phyloP scores from a whole-genome alignment of 2,113 vertebrate species.

The Laterallus jamaicensis region DNA sequence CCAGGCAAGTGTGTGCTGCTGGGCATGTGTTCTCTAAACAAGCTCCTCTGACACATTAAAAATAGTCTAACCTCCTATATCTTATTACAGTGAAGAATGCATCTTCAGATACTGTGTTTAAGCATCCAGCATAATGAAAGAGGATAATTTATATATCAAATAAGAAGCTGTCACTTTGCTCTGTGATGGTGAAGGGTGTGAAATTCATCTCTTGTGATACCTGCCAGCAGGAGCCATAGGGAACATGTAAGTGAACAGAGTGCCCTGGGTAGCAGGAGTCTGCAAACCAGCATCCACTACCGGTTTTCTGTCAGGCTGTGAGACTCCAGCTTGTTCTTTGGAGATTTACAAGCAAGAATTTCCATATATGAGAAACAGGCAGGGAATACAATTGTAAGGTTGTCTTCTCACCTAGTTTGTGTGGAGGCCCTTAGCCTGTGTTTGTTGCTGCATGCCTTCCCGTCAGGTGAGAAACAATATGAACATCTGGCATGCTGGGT shows the following conservation, averaged over 20 bases:
- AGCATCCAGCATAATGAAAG: neutral
- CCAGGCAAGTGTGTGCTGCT: neutral
- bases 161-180: constrained; percentile 3
- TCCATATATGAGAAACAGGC: neutral
- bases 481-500: neutral
- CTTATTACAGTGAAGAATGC: neutral
- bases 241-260: neutral
- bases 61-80: neutral
- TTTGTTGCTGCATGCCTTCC: neutral
- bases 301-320: neutral
- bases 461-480: neutral
- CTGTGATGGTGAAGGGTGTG: neutral
- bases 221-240: neutral
- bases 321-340: neutral
- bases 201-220: neutral
- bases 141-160: constrained; percentile 20
- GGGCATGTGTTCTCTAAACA: neutral
- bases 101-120: neutral
- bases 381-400: neutral
- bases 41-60: neutral
- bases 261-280: neutral
- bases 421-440: neutral
- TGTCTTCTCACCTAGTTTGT: neutral
- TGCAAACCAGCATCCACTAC: neutral
- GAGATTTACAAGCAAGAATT: neutral